Base-by-base conservation (phyloP, 2,888 invertebrate genomes). In the Tethea ocularis region DNA sequence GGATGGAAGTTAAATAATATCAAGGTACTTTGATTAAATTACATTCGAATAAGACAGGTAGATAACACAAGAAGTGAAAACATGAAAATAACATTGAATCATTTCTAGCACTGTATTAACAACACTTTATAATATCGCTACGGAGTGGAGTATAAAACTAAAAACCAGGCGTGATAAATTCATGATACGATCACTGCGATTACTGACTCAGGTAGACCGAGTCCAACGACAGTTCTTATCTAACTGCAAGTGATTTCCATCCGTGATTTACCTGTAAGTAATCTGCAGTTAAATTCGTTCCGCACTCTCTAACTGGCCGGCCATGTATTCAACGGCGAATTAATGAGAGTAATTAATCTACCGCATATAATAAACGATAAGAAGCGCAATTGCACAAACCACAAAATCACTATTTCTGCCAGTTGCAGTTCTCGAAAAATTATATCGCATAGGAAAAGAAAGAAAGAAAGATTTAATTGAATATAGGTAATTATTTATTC, bases 331-430 rank as follows among this genome's bases (percentile, higher is more conserved):
- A 65, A 61, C 53, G 55, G 55, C 60, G 56, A 62, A 70, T 68
- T 64, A 69, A 66, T 69, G 64, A 60, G 59, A 59, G 57, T 69
- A 69, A 68, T 69, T 71, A 70, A 67, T 58, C 54, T 53, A 52
- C 56, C 15, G 23, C 61, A 53, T 29, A 20, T 23, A 52, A 29
- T 58, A 52, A 24, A 51, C 29, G 33, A 57, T 57, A 29, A 51
- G n/a, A 51, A 57, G 17, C 17, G 7, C n/a, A 6, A 36, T 36
- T 13, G 36, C 1, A 15, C 26, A 26, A 26, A 6, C n/a, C n/a
- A n/a, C 4, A 36, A 36, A 36, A 13, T 36, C 15, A 20, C 24
- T 2, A 51, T 51, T 15, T 51, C 13, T 51, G 3, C 8, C 11
- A 51, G 15, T 6, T 38, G 15, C 4, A 38, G 41, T 1, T 17